These are phyloP conservation scores for Anthophora plumipes DNA, from an alignment of 2,888 invertebrate species.

Conservation along the genomic window DNA sequence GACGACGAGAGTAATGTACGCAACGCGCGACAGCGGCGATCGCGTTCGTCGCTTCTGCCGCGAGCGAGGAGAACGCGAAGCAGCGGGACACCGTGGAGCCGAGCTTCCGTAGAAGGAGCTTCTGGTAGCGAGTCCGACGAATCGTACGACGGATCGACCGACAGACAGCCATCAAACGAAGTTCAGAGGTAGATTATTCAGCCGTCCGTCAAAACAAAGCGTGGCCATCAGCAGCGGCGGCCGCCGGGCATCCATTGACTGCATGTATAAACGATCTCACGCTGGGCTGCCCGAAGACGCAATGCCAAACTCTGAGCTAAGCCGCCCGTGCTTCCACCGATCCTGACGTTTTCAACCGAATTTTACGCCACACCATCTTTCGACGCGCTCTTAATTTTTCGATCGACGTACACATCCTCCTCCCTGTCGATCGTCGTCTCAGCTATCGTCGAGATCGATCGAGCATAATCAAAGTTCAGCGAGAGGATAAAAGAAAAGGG, in stretches of 20 bases:
- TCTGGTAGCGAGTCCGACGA: constrained; percentile 61
- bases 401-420: background rate
- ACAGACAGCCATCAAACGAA: constrained; percentile 72
- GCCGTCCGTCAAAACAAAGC: constrained; percentile 81
- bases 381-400: background rate
- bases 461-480: background rate
- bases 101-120: constrained; percentile 79
- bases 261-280: constrained; percentile 76
- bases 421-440: too few relatives aligned
- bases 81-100: constrained; percentile 68
- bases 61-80: constrained; percentile 53
- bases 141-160: constrained; percentile 62
- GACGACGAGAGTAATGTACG: constrained; percentile 62
- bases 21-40: constrained; percentile 40
- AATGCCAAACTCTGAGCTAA: constrained; percentile 73
- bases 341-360: background rate
- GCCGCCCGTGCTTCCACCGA: constrained; percentile 15
- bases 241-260: constrained; percentile 72
- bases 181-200: constrained; percentile 79
- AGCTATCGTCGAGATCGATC: background rate
- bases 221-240: constrained; percentile 77
- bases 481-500: background rate
- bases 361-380: background rate
- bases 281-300: constrained; percentile 71
- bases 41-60: constrained; percentile 52